Evolutionary conservation across 2,888 invertebrate species (phyloP), one percentile per base, ranked within the genome.

Genomic region (Drosophila peninsularis): DNA sequence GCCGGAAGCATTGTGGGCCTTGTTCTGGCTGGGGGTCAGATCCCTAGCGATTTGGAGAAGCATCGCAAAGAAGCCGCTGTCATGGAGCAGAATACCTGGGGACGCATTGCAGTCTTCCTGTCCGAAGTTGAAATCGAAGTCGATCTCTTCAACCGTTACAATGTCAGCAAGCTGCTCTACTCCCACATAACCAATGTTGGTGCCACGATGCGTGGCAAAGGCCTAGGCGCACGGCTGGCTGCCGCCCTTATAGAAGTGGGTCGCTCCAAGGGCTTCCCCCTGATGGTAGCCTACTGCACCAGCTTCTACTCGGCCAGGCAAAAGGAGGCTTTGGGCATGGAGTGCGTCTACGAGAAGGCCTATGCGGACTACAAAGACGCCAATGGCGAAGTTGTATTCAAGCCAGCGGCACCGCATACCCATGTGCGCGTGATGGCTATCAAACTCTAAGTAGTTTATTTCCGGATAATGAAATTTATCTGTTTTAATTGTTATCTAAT

Each of bases 261-360:
- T 0, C 78, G 73, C 6, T 47, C 65, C 14, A 65, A 82, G 42
- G 82, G 81, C 0, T 84, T 73, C 34, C 75, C 78, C 5, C 11
- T 86, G 3, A 78, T 83, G 44, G 32, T 67, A 1, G 80, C 77
- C 36, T 85, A 83, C 60, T 90, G 88, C 62, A 69, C 88, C 2
- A 90, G 90, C 67, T 72, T 74, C n/a, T 90, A 81, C 56, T 88
- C 90, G 13, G 84, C 82, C 0, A 75, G 82, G 1, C 76, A 90
- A 7, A 87, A 88, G 37, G 64, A 88, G 57, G 68, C 73, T 4
- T 47, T 89, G 41, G 78, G 78, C 14, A 90, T 90, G 90, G 70
- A 82, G n/a, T 77, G 78, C 17, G 57, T 86, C 5, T 69, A 80
- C 44, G 42, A 62, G 0, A 34, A 61, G 6, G 69, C 78, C 41